A percentile compares a stretch with the other conserved stretches of the same genome.
Conservation (phyloP, 2,113 vertebrate genomes). For the Etia nguti region DNA sequence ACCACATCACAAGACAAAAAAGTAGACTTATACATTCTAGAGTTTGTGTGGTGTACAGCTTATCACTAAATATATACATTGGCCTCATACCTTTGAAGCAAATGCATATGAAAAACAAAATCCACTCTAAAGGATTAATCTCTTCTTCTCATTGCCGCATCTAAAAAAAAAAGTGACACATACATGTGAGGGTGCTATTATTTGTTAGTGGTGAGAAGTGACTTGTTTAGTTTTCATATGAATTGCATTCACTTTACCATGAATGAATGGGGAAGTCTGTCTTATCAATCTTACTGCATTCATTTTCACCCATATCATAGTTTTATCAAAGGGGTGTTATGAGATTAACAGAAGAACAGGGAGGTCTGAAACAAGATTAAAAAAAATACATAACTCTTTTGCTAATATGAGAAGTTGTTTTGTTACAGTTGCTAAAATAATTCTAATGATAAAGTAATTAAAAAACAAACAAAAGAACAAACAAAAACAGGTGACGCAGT, state of each 20-base stretch:
- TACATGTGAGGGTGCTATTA: neutral
- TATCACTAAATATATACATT: neutral
- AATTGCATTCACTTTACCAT: neutral
- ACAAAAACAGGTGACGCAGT: rapidly evolving
- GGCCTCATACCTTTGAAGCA: neutral
- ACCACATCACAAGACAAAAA: neutral
- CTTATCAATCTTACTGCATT: neutral
- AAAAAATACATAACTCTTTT: too few relatives aligned
- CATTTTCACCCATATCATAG: neutral
- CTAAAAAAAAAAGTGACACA: neutral
- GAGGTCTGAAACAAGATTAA: neutral
- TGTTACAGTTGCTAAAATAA: too few relatives aligned
- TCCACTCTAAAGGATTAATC: conserved; percentile 2
- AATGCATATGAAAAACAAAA: neutral
- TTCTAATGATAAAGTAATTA: too few relatives aligned
- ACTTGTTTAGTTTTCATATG: neutral
- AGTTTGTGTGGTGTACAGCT: neutral
- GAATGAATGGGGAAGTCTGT: neutral
- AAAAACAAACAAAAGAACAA: neutral
- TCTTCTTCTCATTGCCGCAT: neutral
- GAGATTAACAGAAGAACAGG: neutral
- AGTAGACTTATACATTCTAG: neutral
- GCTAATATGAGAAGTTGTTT: too few relatives aligned
- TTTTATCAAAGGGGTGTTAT: neutral
- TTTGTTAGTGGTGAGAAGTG: neutral